A percentile compares a stretch with the other conserved stretches of the same genome.
These are phyloP conservation scores for Sycon ciliatum DNA, from an alignment of 37 sponge, comb jelly and placozoan species.

Conservation along the genomic window DNA sequence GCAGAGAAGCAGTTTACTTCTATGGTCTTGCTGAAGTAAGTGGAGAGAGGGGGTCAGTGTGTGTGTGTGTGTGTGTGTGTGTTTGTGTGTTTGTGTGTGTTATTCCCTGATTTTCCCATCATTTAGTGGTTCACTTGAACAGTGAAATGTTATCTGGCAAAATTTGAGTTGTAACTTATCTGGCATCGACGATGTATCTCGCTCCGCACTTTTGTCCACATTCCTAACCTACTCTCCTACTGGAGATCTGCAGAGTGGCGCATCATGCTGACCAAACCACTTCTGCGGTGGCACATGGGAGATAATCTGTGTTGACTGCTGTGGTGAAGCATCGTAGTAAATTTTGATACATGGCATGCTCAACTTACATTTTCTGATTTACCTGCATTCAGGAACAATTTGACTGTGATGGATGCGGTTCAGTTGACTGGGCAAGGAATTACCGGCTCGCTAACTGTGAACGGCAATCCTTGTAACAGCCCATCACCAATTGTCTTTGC, in stretches of 20 bases:
- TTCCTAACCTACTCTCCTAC: too few relatives aligned
- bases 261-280: too few relatives aligned
- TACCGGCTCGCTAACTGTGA: slow-evolving; percentile 19
- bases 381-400: slow-evolving; percentile 33
- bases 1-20: not conserved
- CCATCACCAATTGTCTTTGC: too few relatives aligned
- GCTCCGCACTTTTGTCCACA: too few relatives aligned
- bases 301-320: too few relatives aligned
- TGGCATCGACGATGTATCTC: not conserved
- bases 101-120: not conserved
- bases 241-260: too few relatives aligned
- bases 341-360: too few relatives aligned
- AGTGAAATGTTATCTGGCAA: not conserved
- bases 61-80: not conserved
- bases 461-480: slow-evolving; percentile 38
- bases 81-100: slow-evolving; percentile 18
- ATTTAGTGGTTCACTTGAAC: not conserved
- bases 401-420: slow-evolving; percentile 62
- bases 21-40: not conserved
- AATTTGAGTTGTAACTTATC: slow-evolving; percentile 11
- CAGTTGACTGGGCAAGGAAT: slow-evolving; percentile 45
- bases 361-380: not conserved
- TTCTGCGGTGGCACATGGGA: too few relatives aligned
- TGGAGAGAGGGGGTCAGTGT: not conserved
- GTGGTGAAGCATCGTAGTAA: too few relatives aligned